Evolutionary conservation across 2,888 invertebrate species (phyloP).

Genomic region (Drosophila quasianomalipes): DNA sequence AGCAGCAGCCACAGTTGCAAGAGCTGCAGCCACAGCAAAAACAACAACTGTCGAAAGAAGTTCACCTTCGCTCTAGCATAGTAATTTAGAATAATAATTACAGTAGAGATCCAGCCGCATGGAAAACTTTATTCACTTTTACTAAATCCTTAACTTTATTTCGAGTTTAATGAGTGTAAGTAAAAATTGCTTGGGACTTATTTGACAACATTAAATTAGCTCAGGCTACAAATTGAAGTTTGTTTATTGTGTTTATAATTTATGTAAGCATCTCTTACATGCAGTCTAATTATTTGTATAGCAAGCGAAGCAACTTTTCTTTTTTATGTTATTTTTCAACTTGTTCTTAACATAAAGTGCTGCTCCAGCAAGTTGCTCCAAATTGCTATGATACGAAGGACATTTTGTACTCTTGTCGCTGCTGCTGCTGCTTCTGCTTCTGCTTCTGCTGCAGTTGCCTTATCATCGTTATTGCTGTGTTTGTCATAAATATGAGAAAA

Average conservation of each 20-base stretch:
- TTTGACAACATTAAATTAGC: background rate
- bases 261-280: background rate
- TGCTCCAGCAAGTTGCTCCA: conserved; percentile 19
- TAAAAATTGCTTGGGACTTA: background rate
- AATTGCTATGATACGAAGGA: conserved; percentile 16
- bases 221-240: background rate
- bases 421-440: background rate
- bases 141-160: background rate
- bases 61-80: conserved; percentile 50
- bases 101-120: background rate
- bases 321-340: conserved; percentile 18
- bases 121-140: background rate
- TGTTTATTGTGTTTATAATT: background rate
- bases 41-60: conserved; percentile 32
- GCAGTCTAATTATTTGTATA: conserved; percentile 1
- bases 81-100: background rate
- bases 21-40: conserved; percentile 19
- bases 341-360: conserved; percentile 23
- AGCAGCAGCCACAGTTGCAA: conserved; percentile 24
- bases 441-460: background rate
- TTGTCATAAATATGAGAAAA: conserved; percentile 59
- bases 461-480: conserved; percentile 10
- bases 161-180: background rate
- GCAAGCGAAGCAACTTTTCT: background rate
- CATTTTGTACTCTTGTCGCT: background rate